A percentile compares a stretch with the other conserved stretches of the same genome.
phyloP scores from a whole-genome alignment of 2,797 vertebrate species.

The Pseudopleuronectes americanus region DNA sequence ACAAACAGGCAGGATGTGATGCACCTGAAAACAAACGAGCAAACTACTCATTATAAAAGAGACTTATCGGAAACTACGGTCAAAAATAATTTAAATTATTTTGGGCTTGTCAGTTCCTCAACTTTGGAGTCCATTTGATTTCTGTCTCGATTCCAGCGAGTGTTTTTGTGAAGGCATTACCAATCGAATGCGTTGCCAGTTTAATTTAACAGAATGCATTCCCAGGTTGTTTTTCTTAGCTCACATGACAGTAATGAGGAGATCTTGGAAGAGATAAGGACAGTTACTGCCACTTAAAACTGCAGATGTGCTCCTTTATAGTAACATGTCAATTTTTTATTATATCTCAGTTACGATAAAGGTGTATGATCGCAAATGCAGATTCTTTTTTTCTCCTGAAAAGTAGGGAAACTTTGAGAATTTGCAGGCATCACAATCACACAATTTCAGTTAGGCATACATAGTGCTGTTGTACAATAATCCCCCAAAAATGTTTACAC shows the following conservation, averaged over 20 bases:
- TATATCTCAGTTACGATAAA: neutral
- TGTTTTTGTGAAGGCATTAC: conserved; percentile 4
- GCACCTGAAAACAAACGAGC: conserved; percentile 55
- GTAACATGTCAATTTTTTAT: conserved; percentile 14
- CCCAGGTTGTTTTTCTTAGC: conserved; percentile 1
- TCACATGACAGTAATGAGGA: neutral
- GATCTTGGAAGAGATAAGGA: neutral
- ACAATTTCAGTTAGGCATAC: too few species aligned
- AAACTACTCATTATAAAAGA: conserved; percentile 38
- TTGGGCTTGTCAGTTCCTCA: neutral
- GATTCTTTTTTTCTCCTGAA: too few species aligned
- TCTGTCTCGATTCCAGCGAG: conserved; percentile 20
- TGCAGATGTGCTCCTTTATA: conserved; percentile 4
- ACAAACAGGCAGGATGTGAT: conserved; percentile 42
- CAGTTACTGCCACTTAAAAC: neutral
- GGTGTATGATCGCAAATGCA: neutral
- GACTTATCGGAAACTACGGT: neutral
- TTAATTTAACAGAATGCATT: conserved; percentile 15
- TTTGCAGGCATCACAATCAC: too few species aligned
- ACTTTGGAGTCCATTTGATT: conserved; percentile 9
- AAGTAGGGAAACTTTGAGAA: too few species aligned
- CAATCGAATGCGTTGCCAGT: neutral
- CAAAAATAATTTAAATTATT: conserved; percentile 29
- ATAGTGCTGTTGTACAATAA: too few species aligned
- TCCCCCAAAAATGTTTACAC: too few species aligned